Conservation (phyloP, 2,113 vertebrate genomes). For the Dunckerocampus dactyliophorus region DNA sequence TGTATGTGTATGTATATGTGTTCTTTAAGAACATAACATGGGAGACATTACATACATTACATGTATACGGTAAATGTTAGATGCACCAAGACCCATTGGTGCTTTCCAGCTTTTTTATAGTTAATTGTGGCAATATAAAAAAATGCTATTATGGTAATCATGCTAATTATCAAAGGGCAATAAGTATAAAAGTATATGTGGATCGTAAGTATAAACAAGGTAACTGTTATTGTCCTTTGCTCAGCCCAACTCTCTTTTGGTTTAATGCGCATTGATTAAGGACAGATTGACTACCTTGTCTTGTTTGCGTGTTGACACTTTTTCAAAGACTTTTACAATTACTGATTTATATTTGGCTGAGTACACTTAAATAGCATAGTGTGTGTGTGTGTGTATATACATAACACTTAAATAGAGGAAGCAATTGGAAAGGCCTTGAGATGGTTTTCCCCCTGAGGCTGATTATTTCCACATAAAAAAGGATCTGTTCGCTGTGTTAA, state of each 20-base stretch:
- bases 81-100: no score
- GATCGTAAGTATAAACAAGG: not conserved
- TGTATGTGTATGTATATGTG: no score
- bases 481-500: not conserved
- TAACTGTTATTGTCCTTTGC: constrained; percentile 12
- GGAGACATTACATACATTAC: no score
- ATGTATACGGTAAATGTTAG: no score
- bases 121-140: no score
- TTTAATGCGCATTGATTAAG: constrained; percentile 54
- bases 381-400: not conserved
- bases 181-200: not conserved
- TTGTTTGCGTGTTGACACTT: constrained; percentile 14
- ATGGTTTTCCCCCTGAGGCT: not conserved
- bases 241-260: constrained; percentile 2
- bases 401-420: not conserved
- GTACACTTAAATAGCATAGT: not conserved
- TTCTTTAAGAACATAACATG: no score
- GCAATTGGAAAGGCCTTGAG: not conserved
- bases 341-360: not conserved
- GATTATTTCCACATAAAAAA: not conserved
- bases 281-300: constrained; percentile 42
- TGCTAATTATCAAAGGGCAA: not conserved
- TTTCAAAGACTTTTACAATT: constrained; percentile 2
- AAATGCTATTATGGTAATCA: not conserved
- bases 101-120: no score